Evolutionary conservation across 2,797 vertebrate species (phyloP), one percentile per base, ranked within the genome.

Genomic region (Crocodylus rhombifer): DNA sequence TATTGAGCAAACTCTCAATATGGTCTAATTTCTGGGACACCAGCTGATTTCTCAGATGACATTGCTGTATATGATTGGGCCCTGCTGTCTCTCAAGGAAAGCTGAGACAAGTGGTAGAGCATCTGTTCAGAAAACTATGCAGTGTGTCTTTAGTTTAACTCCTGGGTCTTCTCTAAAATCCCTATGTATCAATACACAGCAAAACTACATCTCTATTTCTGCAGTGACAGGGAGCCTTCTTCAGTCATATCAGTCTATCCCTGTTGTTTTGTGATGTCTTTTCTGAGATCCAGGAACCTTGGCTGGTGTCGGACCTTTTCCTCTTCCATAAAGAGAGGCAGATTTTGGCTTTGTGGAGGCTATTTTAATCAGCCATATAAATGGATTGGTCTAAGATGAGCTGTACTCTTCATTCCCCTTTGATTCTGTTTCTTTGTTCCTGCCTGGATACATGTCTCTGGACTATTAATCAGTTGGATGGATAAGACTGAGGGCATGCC

Each of bases 251-350:
- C 67, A 67, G 1, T 28, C 21, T 82, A 16, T 15, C 61, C 56
- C 0, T 3, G 2, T 90, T 20, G 28, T 87, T 95, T 80, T 87
- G 78, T 75, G 60, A 78, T 0, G 0, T 84, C 77, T 89, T 6
- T 85, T 71, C 63, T 75, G 51, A 18, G 0, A 0, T 56, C 82
- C 65, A 62, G 23, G n/a, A n/a, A 16, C 5, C 58, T 16, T 51
- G 17, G 58, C 42, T 73, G 69, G 2, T 36, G 8, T 89, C 90
- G 7, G 13, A 64, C 57, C 79, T 73, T 73, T 73, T 14, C 26
- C 69, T 61, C 28, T 71, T 82, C 62, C 81, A 5, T 69, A 67
- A 26, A 79, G 71, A 64, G 91, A 82, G 71, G 60, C 33, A 88
- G 61, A 6, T 21, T 73, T 30, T 81, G 11, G 36, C 80, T 89